Percentiles rank a stretch among this genome's conserved stretches.
Conservation (phyloP, 1,140 invertebrate genomes). For the Mercenaria mercenaria region DNA sequence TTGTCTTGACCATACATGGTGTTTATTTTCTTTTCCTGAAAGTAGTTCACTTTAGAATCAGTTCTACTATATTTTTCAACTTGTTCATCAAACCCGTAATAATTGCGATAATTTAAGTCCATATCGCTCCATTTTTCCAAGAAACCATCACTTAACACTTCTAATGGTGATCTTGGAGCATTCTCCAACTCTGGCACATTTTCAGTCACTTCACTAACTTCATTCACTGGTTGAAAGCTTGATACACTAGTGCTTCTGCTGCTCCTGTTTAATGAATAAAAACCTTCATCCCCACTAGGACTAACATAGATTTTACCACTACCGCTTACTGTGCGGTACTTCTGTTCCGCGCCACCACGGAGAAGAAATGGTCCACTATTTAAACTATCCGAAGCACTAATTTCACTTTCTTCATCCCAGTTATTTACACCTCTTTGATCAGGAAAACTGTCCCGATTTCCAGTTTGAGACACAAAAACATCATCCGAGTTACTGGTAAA, state of each 20-base stretch:
- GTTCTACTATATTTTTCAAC: conserved; percentile 64
- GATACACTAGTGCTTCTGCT: conserved; percentile 59
- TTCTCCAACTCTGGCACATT: background rate
- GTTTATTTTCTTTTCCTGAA: conserved; percentile 74
- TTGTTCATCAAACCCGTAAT: conserved; percentile 74
- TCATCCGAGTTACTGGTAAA: conserved; percentile 1
- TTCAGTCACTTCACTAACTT: background rate
- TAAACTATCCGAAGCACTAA: conserved; percentile 24
- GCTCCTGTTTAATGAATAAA: conserved; percentile 57
- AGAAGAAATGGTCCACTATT: conserved; percentile 31
- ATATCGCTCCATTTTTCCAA: conserved; percentile 76
- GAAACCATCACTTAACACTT: conserved; percentile 68
- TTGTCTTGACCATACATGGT: conserved; percentile 74
- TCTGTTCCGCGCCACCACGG: conserved; percentile 18
- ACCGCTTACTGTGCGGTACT: conserved; percentile 1
- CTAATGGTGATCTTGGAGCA: conserved; percentile 44
- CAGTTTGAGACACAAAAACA: conserved; percentile 35
- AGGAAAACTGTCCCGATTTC: background rate
- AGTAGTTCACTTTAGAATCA: conserved; percentile 76
- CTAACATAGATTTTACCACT: conserved; percentile 61
- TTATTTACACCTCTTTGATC: background rate
- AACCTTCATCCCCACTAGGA: conserved; percentile 53
- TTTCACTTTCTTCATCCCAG: conserved; percentile 54
- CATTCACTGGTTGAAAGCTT: conserved; percentile 49
- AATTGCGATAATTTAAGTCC: conserved; percentile 77